Evolutionary conservation across 2,797 vertebrate genomes (phyloP), one percentile per base, ranked within the genome.

Genomic region (Lutra lutra): DNA sequence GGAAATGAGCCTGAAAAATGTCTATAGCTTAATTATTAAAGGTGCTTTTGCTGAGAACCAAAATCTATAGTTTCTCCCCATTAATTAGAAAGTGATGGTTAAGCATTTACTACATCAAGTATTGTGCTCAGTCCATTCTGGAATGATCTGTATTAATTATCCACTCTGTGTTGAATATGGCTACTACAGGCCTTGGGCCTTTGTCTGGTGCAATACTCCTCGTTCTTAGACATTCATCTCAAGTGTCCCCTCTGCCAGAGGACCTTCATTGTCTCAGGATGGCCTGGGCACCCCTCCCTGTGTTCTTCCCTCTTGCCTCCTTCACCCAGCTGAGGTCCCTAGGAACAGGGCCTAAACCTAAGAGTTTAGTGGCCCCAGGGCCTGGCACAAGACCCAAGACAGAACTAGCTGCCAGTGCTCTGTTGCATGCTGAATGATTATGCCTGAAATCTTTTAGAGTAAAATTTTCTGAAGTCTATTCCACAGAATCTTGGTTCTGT

Each of bases 11-110:
- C 98, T 97, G 95, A 90, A 96, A 97, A 94, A 94, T 91, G 46
- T 94, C 93, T 94, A 93, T 94, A 95, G 85, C 68, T 97, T 96
- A 96, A 97, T 95, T 94, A 70, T 97, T 98, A 96, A 94, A 97
- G 51, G 56, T 86, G 91, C 46, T 95, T 97, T 96, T 88, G 89
- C 93, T 95, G 91, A 95, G 94, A 95, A 92, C 58, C 87, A 92
- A 97, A 97, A 97, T 96, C 96, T 80, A 92, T 64, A 93, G 27
- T 62, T 86, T 54, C 13, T 3, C 17, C 25, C 1, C 12, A n/a
- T 89, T 94, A 88, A 95, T 87, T 79, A 93, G 86, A 97, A 98
- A 97, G 80, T 94, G 84, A 82, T 88, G 66, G 66, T 72, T 93
- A 87, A 89, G 87, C 66, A 86, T 62, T 97, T 95, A 48, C 43